A percentile compares a stretch with the other conserved stretches of the same genome.
Evolutionary conservation across 2,113 vertebrate genomes (phyloP).

Genomic region (Urocolius indicus): DNA sequence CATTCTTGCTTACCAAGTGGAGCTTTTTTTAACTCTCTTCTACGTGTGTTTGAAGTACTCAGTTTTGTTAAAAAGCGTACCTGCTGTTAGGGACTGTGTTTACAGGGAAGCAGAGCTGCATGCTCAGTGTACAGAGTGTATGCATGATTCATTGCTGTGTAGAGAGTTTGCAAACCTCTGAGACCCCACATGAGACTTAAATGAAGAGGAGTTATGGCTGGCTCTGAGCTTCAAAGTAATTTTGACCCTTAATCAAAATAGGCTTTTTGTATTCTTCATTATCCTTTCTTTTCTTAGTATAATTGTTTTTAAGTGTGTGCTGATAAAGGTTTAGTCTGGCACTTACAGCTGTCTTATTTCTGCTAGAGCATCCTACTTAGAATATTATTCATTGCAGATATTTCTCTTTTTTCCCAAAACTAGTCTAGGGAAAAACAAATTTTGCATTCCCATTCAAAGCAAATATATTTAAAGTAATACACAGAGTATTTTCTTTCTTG

Average conservation of each 20-base stretch:
- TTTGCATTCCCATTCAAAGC: too few species aligned
- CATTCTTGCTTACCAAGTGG: background rate
- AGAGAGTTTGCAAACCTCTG: background rate
- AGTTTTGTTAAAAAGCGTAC: fast-evolving
- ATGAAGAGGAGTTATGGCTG: background rate
- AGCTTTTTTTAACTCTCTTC: background rate
- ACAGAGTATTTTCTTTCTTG: background rate
- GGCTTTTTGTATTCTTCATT: background rate
- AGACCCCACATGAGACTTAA: background rate
- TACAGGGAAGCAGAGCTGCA: background rate
- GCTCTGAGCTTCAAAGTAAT: background rate
- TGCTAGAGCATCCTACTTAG: background rate
- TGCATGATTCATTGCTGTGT: background rate
- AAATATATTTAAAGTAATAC: background rate
- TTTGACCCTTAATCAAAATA: background rate
- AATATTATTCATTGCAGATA: background rate
- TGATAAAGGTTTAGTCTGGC: background rate
- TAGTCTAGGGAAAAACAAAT: background rate
- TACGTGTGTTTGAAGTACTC: background rate
- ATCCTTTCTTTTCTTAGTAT: background rate
- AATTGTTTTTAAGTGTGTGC: background rate
- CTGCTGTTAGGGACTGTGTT: background rate
- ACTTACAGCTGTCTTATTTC: background rate
- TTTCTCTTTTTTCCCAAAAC: background rate
- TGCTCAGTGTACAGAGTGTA: background rate